A percentile compares a stretch with the other conserved stretches of the same genome.
phyloP scores from a whole-genome alignment of 2,113 vertebrate genomes.

The Vombatus ursinus region DNA sequence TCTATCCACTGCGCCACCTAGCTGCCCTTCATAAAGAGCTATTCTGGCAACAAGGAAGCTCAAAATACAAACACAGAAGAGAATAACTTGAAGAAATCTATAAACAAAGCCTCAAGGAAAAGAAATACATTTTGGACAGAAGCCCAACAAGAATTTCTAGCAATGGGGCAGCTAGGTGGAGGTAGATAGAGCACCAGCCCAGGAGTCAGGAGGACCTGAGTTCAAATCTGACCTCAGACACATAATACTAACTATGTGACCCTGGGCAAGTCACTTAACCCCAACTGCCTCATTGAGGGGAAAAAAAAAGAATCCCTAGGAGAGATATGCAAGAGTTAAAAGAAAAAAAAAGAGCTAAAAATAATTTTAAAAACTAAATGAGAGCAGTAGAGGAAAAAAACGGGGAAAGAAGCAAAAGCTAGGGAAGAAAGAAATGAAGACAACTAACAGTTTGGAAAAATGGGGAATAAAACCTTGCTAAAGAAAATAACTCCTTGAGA shows the following conservation, averaged over 20 bases:
- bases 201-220: too few species aligned
- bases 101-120: neutral
- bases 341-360: neutral
- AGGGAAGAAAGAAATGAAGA: neutral
- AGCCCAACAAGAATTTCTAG: neutral
- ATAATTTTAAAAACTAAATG: neutral
- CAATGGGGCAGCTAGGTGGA: neutral
- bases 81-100: neutral
- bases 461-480: neutral
- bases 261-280: too few species aligned
- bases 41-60: neutral
- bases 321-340: neutral
- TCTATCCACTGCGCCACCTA: too few species aligned
- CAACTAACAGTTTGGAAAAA: neutral
- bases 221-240: too few species aligned
- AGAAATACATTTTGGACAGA: neutral
- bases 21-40: too few species aligned
- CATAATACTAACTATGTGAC: too few species aligned
- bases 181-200: too few species aligned
- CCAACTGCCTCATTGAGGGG: too few species aligned
- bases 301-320: neutral
- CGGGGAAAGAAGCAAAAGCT: neutral
- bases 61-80: neutral
- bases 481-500: neutral
- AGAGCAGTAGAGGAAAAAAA: neutral